Conservation (phyloP, 2,888 invertebrate genomes). For the Drosophila ochracea region DNA sequence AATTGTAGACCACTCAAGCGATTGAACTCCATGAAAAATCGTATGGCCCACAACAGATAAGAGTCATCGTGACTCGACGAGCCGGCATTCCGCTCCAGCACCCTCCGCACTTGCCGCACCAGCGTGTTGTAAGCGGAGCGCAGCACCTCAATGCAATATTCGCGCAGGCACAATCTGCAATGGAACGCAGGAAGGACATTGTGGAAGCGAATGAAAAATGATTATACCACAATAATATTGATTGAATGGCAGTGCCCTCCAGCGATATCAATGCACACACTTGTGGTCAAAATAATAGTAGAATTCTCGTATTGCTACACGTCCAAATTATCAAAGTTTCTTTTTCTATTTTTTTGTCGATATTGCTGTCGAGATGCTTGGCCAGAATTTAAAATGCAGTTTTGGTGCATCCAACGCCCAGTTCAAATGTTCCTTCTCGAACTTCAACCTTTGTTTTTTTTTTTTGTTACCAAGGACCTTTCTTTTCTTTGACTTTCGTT, state of each 20-base stretch:
- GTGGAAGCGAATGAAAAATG: conserved; percentile 65
- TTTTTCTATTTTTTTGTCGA: not conserved
- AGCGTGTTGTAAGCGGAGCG: conserved; percentile 96
- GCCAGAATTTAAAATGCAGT: not conserved
- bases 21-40: conserved; percentile 99
- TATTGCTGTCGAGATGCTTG: not conserved
- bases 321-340: not conserved
- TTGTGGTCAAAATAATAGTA: conserved; percentile 2
- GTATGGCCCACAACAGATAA: conserved; percentile 96
- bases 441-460: not conserved
- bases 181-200: conserved; percentile 21
- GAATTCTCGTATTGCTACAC: not conserved
- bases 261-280: conserved; percentile 12
- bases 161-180: conserved; percentile 93
- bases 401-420: not conserved
- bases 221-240: conserved; percentile 79
- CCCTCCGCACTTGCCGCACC: conserved; percentile 94
- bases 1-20: conserved; percentile 94
- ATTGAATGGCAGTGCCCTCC: conserved; percentile 65
- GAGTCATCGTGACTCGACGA: conserved; percentile 95
- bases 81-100: conserved; percentile 88
- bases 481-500: not conserved
- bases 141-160: conserved; percentile 97
- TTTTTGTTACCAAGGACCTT: no score
- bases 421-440: not conserved